Evolutionary conservation across 2,113 vertebrate genomes (phyloP).

Genomic region (Ammodytes dubius): DNA sequence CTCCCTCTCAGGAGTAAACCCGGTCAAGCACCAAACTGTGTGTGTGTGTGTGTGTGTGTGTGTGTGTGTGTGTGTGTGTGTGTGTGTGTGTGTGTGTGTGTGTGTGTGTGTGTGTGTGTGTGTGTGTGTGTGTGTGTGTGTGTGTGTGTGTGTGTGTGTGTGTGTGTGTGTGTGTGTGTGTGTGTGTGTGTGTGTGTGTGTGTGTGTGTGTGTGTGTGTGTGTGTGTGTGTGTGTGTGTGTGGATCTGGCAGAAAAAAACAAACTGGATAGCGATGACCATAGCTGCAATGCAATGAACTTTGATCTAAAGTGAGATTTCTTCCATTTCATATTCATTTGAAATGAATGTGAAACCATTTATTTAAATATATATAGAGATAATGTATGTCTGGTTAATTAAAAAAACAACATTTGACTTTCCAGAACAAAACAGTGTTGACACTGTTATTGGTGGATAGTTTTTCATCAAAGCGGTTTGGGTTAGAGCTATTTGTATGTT

Average conservation of each 20-base stretch:
- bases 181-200: too few relatives aligned
- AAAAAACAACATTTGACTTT: neutral
- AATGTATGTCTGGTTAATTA: neutral
- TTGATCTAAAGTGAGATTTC: neutral
- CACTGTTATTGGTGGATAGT: neutral
- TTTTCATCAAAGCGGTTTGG: neutral
- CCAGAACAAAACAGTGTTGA: neutral
- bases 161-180: neutral
- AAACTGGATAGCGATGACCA: neutral
- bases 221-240: neutral
- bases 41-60: too few relatives aligned
- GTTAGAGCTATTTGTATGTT: neutral
- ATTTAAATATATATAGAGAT: neutral
- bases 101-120: too few relatives aligned
- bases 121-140: too few relatives aligned
- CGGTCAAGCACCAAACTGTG: constrained; percentile 48
- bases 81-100: too few relatives aligned
- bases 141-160: too few relatives aligned
- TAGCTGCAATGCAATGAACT: neutral
- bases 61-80: too few relatives aligned
- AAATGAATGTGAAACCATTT: neutral
- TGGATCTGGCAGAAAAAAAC: constrained; percentile 26
- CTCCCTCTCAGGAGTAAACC: constrained; percentile 45
- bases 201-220: too few relatives aligned
- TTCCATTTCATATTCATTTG: too few relatives aligned